Evolutionary conservation across 2,113 vertebrate genomes (phyloP), one percentile per base, ranked within the genome.

Genomic region (Cromileptes altivelis): DNA sequence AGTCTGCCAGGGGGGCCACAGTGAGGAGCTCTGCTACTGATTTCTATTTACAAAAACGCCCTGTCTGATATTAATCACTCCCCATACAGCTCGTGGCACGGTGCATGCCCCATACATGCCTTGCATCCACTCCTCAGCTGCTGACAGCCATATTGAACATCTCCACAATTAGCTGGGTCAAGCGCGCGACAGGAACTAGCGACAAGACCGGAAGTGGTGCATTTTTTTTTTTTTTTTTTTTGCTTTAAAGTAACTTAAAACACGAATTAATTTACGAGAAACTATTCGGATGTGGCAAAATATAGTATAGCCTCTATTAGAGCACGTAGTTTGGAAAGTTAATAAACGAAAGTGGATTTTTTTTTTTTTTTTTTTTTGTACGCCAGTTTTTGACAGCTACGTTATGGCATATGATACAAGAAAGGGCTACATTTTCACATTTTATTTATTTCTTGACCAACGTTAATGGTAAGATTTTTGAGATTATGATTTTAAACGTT

Each of bases 71-170:
- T 76, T 47, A 84, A 61, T 78, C 37, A 75, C 49, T 75, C 49
- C 4, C 9, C 18, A 30, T 60, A 45, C 67, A 27, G 21, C 15
- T 56, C 45, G 55, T 25, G 13, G 37, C 63, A 37, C 33, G 15
- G 15, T 63, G 67, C 40, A 81, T 58, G 30, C 53, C 42, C 8
- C 81, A 80, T 58, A 69, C 85, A 84, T 81, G 70, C 78, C 78
- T 79, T 37, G 30, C 61, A 70, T 75, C 78, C 64, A 63, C 82
- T 56, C 61, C 67, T 82, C 49, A 12, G 13, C 75, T 75, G 40
- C 71, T 87, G 92, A 93, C 94, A 91, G 93, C 93, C 92, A 94
- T 94, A 90, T 95, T 94, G 92, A 74, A 82, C 85, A 69, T 84
- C 82, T 87, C 50, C 14, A 56, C 62, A 21, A 37, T 21, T 70